Evolutionary conservation across 37 sponge, comb jelly and placozoan species (phyloP), one percentile per base, ranked within the genome.

Genomic region (Mnemiopsis leidyi): DNA sequence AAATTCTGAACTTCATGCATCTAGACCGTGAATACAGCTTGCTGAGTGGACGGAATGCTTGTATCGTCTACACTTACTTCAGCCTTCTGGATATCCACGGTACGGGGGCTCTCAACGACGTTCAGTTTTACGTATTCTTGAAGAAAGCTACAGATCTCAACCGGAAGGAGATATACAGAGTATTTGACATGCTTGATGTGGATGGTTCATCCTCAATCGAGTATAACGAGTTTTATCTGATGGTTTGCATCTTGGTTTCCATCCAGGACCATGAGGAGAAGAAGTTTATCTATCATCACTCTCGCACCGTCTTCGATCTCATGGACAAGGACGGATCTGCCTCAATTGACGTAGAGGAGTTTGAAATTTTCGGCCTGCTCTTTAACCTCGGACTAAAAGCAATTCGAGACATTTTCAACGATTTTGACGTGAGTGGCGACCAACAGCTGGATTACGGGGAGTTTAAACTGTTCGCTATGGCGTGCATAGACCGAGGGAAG

Each of bases 361-460:
- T 97, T 93, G 96, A 96, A 69, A 95, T 48, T 69, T 93, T 97
- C 83, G 95, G 96, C 25, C 96, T 97, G 75, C 96, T 97, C 31
- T 97, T 97, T 94, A 97, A 97, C 94, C 94, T 97, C 93, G 92
- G 95, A 28, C 82, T 93, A 7, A 88, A 76, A 68, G 95, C 95
- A 21, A 93, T 96, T 26, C 93, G 95, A 36, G 95, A 95, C 36
- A 94, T 97, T 24, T 97, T 97, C 94, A 95, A 92, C 0, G 96
- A 97, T 69, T 97, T 97, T 94, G 97, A 97, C 94, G 97, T 97
- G 16, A 95, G 95, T 32, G 96, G 95, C 21, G 95, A 97, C 67
- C 95, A 97, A 93, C 94, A 95, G 69, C 75, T 97, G 93, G 95
- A 97, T 71, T 97, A 95, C 83, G 94, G 94, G 26, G 97, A 97